Percentiles rank a stretch among this genome's conserved stretches.
Conservation (phyloP, 2,113 vertebrate species). For the Orcinus orca region DNA sequence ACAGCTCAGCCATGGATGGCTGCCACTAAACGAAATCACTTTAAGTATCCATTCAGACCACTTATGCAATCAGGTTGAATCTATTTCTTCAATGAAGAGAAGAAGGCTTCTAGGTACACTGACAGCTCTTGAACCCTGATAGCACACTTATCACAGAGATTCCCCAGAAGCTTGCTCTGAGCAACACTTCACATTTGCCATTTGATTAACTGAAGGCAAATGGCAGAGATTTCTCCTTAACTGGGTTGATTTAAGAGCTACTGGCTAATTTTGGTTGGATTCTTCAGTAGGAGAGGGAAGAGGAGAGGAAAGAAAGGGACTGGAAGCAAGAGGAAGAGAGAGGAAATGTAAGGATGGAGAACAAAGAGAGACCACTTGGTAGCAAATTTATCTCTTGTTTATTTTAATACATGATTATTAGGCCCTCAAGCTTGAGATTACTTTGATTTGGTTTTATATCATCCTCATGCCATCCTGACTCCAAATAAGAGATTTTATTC, state of each 20-base stretch:
- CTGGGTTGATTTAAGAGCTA: not conserved
- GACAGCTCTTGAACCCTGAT: not conserved
- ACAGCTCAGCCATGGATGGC: not conserved
- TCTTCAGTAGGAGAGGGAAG: not conserved
- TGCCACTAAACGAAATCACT: not conserved
- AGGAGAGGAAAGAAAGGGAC: not conserved
- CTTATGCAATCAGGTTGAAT: not conserved
- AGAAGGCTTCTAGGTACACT: not conserved
- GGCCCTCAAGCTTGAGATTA: not conserved
- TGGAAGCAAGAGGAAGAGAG: not conserved
- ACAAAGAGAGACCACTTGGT: not conserved
- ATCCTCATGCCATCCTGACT: not conserved
- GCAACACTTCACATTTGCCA: not conserved
- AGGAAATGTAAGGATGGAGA: not conserved
- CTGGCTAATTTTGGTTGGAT: not conserved
- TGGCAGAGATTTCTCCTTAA: not conserved
- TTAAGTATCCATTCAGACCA: not conserved
- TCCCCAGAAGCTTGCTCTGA: not conserved
- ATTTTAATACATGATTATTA: not conserved
- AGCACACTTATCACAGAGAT: not conserved
- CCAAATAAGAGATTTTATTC: not conserved
- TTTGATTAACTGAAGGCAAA: conserved; percentile 12
- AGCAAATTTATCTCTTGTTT: not conserved
- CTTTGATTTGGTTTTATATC: conserved; percentile 18
- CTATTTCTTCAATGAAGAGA: not conserved